These are phyloP conservation scores for Ochropleura leucogaster DNA, from an alignment of 2,888 invertebrate species.

Conservation along the genomic window DNA sequence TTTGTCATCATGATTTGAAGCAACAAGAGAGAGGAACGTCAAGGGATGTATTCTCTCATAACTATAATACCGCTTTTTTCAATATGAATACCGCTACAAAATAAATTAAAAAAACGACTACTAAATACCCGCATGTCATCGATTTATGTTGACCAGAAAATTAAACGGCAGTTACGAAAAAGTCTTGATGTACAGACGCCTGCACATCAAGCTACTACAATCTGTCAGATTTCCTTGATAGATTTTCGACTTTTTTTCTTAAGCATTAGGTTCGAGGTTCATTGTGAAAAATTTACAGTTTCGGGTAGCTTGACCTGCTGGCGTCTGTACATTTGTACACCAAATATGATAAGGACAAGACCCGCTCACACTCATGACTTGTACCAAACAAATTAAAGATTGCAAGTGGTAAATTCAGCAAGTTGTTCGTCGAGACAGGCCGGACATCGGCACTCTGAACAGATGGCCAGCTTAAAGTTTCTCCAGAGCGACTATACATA, in stretches of 20 bases:
- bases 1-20: too few relatives aligned
- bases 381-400: constrained; percentile 59
- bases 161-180: not conserved
- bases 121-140: not conserved
- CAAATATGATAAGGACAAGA: not conserved
- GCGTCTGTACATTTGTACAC: not conserved
- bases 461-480: constrained; percentile 67
- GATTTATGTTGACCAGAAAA: not conserved
- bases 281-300: too few relatives aligned
- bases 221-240: too few relatives aligned
- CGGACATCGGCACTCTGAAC: constrained; percentile 62
- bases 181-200: too few relatives aligned
- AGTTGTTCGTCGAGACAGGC: constrained; percentile 62
- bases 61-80: not conserved
- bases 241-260: too few relatives aligned
- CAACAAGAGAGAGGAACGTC: too few relatives aligned
- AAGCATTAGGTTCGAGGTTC: too few relatives aligned
- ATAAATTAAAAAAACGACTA: not conserved
- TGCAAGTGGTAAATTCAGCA: constrained; percentile 67
- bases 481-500: constrained; percentile 56
- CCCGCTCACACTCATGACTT: constrained; percentile 13
- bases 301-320: too few relatives aligned
- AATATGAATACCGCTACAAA: not conserved
- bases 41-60: not conserved
- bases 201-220: too few relatives aligned